Base-by-base conservation (phyloP, 1,140 invertebrate species). In the Diachasma alloeum region DNA sequence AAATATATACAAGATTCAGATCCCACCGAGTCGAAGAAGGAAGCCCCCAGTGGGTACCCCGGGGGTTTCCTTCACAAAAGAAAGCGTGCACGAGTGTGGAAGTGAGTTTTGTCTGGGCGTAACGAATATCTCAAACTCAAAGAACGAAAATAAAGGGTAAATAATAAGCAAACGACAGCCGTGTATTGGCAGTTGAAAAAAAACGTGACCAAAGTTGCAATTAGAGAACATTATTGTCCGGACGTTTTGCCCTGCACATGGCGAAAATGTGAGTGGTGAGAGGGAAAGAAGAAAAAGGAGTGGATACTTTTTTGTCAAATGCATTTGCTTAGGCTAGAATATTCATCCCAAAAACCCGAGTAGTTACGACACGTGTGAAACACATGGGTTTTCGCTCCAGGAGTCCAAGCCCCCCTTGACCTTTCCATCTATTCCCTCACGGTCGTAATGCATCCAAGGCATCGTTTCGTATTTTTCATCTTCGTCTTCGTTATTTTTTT, bases 301-400 rank as follows among this genome's bases (percentile, higher is more conserved):
- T 70, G 48, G 15, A 71, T 19, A 66, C n/a, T 42, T 39, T 53
- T 70, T 46, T 59, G 46, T 48, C 31, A 48, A 44, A 72, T 72
- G 44, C 26, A 37, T n/a, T 73, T 36, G 36, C n/a, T 74, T 63
- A 37, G 63, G 24, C 9, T 67, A 36, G 26, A 31, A 48, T 67
- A 67, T 15, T 36, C 63, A 66, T 31, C 10, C 31, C 39, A 42
- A 39, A 59, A 17, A 24, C 19, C 53, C 56, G 15, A 74, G 56
- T 74, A 56, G 72, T 37, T 63, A 26, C 31, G 22, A 79, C 82
- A 83, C 80, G 77, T 83, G 82, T 73, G 79, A 82, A 76, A 77
- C 82, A 83, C 78, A 81, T 83, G 82, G 74, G 81, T 77, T 80
- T 76, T 73, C 70, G 75, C 74, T 78, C 75, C 78, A 77, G 74